phyloP scores from a whole-genome alignment of 2,797 vertebrate species.

The Hoplostethus mediterraneus region DNA sequence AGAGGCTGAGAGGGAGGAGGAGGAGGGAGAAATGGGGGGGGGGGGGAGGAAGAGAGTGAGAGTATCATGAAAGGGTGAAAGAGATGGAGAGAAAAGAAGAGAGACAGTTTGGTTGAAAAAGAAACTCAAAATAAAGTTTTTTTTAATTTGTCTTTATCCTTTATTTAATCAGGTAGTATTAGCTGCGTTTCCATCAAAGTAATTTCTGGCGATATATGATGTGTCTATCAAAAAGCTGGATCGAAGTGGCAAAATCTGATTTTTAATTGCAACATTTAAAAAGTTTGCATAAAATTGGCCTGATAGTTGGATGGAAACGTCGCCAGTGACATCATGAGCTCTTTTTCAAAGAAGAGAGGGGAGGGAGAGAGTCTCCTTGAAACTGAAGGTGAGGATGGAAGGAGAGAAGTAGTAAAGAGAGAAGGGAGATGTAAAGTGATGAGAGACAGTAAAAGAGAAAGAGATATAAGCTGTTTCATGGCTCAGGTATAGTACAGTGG shows the following conservation, averaged over 20 bases:
- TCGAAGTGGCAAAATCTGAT: no score
- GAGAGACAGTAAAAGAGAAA: neutral
- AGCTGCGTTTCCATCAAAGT: no score
- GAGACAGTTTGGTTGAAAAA: no score
- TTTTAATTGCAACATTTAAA: no score
- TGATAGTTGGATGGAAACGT: neutral
- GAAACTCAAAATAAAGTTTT: neutral
- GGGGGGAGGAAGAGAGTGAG: neutral
- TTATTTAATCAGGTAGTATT: no score
- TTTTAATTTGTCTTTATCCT: no score
- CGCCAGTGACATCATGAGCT: neutral
- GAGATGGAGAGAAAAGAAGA: neutral
- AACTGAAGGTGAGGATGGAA: neutral
- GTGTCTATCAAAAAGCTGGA: no score
- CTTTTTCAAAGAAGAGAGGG: neutral
- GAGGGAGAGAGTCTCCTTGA: neutral
- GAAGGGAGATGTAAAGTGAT: no score
- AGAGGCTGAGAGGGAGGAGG: slow-evolving; percentile 1
- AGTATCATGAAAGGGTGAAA: neutral
- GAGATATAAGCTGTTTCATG: neutral
- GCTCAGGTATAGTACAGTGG: slow-evolving; percentile 59
- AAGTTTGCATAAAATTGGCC: neutral
- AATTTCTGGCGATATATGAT: no score
- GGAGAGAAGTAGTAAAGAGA: no score
- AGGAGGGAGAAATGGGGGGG: neutral